phyloP scores from a whole-genome alignment of 1,140 invertebrate genomes.

The Heterodera schachtii region DNA sequence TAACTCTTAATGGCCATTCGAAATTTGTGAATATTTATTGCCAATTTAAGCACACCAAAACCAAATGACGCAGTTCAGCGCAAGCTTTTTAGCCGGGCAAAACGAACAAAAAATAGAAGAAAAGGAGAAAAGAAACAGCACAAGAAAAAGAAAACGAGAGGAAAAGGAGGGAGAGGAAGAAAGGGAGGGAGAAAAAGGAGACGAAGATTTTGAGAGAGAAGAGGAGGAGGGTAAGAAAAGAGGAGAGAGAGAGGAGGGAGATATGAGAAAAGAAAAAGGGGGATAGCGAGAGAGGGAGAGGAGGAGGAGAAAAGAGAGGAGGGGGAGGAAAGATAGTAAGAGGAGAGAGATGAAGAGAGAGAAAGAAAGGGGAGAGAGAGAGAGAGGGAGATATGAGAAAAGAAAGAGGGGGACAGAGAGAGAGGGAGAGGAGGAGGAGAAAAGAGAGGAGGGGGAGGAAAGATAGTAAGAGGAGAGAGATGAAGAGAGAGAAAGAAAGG shows the following conservation, averaged over 20 bases:
- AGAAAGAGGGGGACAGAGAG: neutral
- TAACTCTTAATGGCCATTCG: neutral
- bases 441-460: too few species aligned
- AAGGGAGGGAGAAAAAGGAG: neutral
- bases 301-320: neutral
- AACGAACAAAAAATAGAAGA: slow-evolving; percentile 14
- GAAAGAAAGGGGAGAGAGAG: neutral
- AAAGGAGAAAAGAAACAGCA: neutral
- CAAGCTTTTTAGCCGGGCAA: slow-evolving; percentile 24
- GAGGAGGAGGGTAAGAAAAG: neutral
- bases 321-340: neutral
- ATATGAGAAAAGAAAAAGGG: neutral
- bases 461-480: too few species aligned
- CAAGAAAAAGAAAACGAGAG: neutral
- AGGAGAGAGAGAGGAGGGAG: neutral
- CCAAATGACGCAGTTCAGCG: slow-evolving; percentile 12
- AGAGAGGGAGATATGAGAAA: neutral
- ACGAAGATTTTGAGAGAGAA: neutral
- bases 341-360: neutral
- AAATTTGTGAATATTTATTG: neutral
- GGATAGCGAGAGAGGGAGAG: neutral
- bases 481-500: too few species aligned
- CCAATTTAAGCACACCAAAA: neutral
- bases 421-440: neutral
- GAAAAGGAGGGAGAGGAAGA: neutral